phyloP scores from a whole-genome alignment of 2,888 invertebrate genomes.

The Drosophila meridionalis region DNA sequence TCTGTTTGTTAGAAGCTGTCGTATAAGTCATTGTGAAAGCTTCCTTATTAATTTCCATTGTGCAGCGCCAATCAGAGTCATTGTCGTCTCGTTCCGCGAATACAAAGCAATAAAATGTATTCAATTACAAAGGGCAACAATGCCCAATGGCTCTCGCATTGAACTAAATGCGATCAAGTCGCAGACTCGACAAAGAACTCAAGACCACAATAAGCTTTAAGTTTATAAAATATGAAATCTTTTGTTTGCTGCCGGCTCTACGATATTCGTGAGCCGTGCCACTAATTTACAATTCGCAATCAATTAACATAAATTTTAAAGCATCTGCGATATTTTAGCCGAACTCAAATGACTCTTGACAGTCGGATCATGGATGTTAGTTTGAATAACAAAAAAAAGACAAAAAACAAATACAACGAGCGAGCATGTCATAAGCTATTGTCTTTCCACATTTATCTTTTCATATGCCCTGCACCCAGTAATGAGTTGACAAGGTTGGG shows the following conservation, averaged over 20 bases:
- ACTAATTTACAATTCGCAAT: conserved; percentile 56
- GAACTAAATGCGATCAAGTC: conserved; percentile 43
- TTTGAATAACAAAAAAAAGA: conserved; percentile 17
- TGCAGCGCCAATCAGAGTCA: conserved; percentile 36
- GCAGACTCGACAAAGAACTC: conserved; percentile 16
- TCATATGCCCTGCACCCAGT: background rate
- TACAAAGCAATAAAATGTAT: conserved; percentile 51
- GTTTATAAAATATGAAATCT: conserved; percentile 45
- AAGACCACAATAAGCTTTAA: conserved; percentile 22
- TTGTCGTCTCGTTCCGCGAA: conserved; percentile 52
- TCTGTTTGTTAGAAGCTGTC: conserved; percentile 19
- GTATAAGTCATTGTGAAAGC: conserved; percentile 49
- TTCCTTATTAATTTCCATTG: conserved; percentile 62
- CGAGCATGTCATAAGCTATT: conserved; percentile 20
- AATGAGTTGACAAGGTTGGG: background rate
- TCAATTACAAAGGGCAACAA: conserved; percentile 24
- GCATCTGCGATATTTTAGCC: conserved; percentile 32
- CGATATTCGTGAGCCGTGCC: conserved; percentile 51
- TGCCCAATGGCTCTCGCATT: conserved; percentile 16
- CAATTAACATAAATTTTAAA: conserved; percentile 71
- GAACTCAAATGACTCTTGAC: conserved; percentile 63
- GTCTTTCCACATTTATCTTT: conserved; percentile 16
- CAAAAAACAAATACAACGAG: background rate
- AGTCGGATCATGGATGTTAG: conserved; percentile 39
- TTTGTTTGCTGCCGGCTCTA: conserved; percentile 44